Percentiles rank a stretch among this genome's conserved stretches.
These are phyloP conservation scores for Metopolophium dirhodum DNA, from an alignment of 1,140 invertebrate genomes.

Conservation along the genomic window DNA sequence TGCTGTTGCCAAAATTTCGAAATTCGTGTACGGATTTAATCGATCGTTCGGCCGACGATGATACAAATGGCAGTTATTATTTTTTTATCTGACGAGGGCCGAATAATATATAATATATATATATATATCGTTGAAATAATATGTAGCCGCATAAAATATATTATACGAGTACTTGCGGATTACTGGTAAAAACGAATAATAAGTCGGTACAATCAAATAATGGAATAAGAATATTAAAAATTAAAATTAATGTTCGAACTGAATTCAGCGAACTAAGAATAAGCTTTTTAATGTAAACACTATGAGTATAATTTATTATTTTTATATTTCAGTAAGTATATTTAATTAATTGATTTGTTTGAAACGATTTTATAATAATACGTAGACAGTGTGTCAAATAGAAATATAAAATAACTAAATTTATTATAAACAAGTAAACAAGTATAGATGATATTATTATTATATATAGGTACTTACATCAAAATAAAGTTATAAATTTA, in stretches of 20 bases:
- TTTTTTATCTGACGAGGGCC: not conserved
- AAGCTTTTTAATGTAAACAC: not conserved
- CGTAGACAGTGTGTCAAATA: not conserved
- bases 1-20: conserved; percentile 13
- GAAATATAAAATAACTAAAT: not conserved
- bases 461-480: not conserved
- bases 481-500: conserved; percentile 33
- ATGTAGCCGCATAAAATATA: not conserved
- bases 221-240: not conserved
- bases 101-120: not conserved
- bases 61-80: not conserved
- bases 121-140: not conserved
- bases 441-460: not conserved
- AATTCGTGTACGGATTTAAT: not conserved
- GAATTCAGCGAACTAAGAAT: not conserved
- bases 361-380: not conserved
- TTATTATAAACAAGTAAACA: not conserved
- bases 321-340: not conserved
- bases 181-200: not conserved
- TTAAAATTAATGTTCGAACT: not conserved
- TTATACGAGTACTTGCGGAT: no score
- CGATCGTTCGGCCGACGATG: not conserved
- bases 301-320: not conserved
- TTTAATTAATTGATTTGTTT: not conserved
- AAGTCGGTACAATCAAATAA: not conserved